phyloP scores from a whole-genome alignment of 2,888 invertebrate genomes.

The Amiota communis region DNA sequence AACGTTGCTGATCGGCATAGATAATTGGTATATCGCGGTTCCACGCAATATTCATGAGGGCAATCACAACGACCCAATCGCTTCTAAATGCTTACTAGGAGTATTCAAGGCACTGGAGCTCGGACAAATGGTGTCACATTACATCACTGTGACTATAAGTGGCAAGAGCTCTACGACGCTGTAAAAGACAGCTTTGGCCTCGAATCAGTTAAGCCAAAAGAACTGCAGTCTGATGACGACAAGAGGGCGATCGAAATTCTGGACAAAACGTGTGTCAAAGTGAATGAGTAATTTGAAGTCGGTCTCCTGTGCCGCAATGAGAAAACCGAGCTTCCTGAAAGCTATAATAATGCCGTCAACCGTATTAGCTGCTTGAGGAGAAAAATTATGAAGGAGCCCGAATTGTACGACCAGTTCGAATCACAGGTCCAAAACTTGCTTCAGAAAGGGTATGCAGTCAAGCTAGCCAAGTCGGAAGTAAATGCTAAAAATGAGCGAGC shows the following conservation, averaged over 20 bases:
- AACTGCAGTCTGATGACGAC: conserved; percentile 18
- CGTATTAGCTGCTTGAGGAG: conserved; percentile 12
- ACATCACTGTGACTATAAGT: not conserved
- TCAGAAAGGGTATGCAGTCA: not conserved
- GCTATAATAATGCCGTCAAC: not conserved
- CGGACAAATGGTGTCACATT: conserved; percentile 1
- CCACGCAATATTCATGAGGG: conserved; percentile 17
- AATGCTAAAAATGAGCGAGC: not conserved
- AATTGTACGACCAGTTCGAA: too few species aligned
- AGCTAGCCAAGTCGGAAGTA: not conserved
- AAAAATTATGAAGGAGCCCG: too few species aligned
- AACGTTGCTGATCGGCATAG: not conserved
- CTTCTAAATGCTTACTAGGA: conserved; percentile 19
- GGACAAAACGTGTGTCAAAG: conserved; percentile 9
- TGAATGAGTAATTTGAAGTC: conserved; percentile 4
- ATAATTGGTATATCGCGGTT: conserved; percentile 14
- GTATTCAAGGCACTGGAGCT: conserved; percentile 11
- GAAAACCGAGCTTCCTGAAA: not conserved
- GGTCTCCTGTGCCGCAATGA: conserved; percentile 21
- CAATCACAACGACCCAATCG: conserved; percentile 19
- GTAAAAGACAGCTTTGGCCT: conserved; percentile 3
- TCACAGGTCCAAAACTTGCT: too few species aligned
- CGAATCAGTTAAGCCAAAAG: not conserved
- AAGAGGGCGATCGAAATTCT: not conserved
- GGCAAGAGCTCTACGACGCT: not conserved